Evolutionary conservation across 1,140 invertebrate genomes (phyloP), one percentile per base, ranked within the genome.

Genomic region (Leptinotarsa undecemlineata): DNA sequence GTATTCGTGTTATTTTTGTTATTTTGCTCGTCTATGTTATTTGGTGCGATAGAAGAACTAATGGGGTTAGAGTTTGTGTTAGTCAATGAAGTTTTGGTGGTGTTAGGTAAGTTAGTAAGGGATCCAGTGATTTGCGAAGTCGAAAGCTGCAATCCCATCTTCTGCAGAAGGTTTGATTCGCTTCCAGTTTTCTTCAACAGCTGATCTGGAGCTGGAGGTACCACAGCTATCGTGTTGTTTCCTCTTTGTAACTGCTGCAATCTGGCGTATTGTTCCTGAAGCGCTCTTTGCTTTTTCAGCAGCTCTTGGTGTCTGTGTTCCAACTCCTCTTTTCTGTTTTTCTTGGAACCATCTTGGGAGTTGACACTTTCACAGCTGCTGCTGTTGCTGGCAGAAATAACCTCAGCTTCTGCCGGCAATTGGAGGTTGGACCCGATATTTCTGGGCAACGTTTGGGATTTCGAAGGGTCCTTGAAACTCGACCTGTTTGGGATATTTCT

Each of bases 191-290:
- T 95, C 84, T 96, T 96, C 5, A 96, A 85, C 71, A 89, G 88
- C 76, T 89, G 88, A 61, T 90, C 88, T 17, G 90, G 88, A 20
- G 88, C 86, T 20, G 90, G 88, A 67, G 90, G 90, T 48, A 88
- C 84, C 13, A 87, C 85, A 14, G 87, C 81, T 64, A 90, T 83
- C 0, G 90, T 89, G 2, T 92, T 90, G 14, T 92, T 90, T 61
- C 92, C 91, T 62, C 94, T 89, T 80, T 95, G 94, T 23, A 96
- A 88, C 84, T 94, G 93, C 80, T 96, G 95, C 48, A 96, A 84
- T 14, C 95, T 88, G 0, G 93, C 92, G 84, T 96, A 97, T 80
- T 97, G 95, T 77, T 96, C 95, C 80, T 97, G 95, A 1, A 97
- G 85, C 4, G 93, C 91, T 74, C 92, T 92, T 80, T 96, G 95